Evolutionary conservation across 2,888 invertebrate genomes (phyloP).

Genomic region (Phragmatobia fuliginosa): DNA sequence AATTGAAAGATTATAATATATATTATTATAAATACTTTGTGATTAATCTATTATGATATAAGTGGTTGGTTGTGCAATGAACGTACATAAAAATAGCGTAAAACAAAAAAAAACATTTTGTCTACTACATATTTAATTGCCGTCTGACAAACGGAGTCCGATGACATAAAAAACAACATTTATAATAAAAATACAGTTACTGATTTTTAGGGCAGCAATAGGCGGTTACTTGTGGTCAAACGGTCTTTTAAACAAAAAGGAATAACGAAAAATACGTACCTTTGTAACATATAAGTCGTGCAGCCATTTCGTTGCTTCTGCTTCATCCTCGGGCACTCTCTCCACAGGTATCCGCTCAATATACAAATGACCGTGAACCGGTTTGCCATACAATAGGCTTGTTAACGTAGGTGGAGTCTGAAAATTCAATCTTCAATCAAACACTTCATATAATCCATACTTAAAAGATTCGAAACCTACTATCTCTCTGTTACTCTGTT

Average conservation of each 20-base stretch:
- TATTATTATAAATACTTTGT: neutral
- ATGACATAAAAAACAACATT: no score
- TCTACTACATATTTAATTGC: no score
- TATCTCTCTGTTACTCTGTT: no score
- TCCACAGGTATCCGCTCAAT: slow-evolving; percentile 94
- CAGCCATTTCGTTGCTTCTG: slow-evolving; percentile 92
- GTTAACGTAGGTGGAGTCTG: slow-evolving; percentile 91
- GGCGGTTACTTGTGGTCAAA: neutral
- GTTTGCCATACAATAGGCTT: slow-evolving; percentile 91
- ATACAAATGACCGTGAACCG: slow-evolving; percentile 91
- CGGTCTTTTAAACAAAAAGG: neutral
- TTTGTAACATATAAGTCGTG: slow-evolving; percentile 93
- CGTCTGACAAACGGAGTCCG: no score
- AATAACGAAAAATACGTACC: slow-evolving; percentile 77
- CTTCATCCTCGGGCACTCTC: slow-evolving; percentile 91
- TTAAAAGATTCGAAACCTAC: no score
- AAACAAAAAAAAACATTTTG: neutral
- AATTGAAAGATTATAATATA: neutral
- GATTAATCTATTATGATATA: neutral
- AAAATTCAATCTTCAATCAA: no score
- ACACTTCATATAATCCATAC: no score
- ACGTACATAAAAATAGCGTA: neutral
- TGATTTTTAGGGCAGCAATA: no score
- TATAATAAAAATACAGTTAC: no score
- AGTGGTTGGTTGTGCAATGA: neutral